These are phyloP conservation scores for Ceyx cyanopectus DNA, from an alignment of 2,113 vertebrate species.

Conservation along the genomic window DNA sequence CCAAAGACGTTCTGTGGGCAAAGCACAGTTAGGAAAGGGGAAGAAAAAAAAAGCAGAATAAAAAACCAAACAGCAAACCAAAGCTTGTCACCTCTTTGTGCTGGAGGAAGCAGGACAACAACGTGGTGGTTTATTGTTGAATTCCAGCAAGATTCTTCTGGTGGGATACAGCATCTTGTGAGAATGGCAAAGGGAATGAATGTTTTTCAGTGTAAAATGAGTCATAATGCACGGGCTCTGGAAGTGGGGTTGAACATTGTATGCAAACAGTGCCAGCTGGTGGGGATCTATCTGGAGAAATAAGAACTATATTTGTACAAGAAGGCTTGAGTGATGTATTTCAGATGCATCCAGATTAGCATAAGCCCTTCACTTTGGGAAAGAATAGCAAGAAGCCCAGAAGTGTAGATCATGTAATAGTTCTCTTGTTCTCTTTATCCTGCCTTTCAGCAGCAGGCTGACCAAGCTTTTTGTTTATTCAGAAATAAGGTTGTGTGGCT, in stretches of 20 bases:
- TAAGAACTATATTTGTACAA: slow-evolving; percentile 63
- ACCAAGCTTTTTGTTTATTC: slow-evolving; percentile 21
- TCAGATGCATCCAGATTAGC: slow-evolving; percentile 67
- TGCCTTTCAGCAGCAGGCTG: slow-evolving; percentile 2
- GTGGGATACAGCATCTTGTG: not conserved
- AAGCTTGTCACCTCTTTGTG: slow-evolving; percentile 13
- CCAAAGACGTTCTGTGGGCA: not conserved
- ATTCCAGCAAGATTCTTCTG: slow-evolving; percentile 10
- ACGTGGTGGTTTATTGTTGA: not conserved
- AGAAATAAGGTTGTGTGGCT: not conserved
- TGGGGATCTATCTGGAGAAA: slow-evolving; percentile 65
- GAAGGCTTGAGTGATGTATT: slow-evolving; percentile 56
- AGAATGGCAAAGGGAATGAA: not conserved
- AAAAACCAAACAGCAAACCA: not conserved
- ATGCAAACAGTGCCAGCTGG: slow-evolving; percentile 71
- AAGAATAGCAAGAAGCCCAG: slow-evolving; percentile 54
- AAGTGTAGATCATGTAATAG: slow-evolving; percentile 60
- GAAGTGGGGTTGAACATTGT: slow-evolving; percentile 52
- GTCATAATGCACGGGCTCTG: slow-evolving; percentile 45
- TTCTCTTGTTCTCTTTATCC: slow-evolving; percentile 40
- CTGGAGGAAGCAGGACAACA: not conserved
- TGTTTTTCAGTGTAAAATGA: slow-evolving; percentile 57
- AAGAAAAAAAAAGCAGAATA: not conserved
- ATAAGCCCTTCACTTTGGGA: slow-evolving; percentile 56
- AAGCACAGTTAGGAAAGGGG: not conserved